Percentiles rank a stretch among this genome's conserved stretches.
These are phyloP conservation scores for Picus viridis DNA, from an alignment of 2,797 vertebrate species.

Conservation along the genomic window DNA sequence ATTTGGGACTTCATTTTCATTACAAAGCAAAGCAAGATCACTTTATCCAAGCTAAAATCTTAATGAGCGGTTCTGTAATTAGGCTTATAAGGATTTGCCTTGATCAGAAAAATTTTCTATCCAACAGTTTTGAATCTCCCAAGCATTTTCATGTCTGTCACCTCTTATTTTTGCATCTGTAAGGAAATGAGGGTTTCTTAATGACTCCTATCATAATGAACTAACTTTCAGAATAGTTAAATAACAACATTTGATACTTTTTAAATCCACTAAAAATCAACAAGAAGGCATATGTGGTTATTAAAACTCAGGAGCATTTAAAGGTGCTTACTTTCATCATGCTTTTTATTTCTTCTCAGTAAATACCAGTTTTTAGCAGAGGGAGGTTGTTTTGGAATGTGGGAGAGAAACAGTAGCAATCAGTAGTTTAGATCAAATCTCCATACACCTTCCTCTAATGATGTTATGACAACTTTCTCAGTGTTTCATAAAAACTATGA, in stretches of 20 bases:
- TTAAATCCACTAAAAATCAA: not conserved
- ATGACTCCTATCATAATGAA: not conserved
- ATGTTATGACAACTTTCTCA: not conserved
- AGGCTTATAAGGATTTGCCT: not conserved
- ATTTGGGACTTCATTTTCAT: not conserved
- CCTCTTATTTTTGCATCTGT: slow-evolving; percentile 2
- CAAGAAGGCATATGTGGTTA: not conserved
- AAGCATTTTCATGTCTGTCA: not conserved
- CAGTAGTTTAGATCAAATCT: not conserved
- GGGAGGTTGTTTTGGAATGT: not conserved
- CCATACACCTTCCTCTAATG: not conserved
- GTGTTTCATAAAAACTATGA: not conserved
- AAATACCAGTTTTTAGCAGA: not conserved
- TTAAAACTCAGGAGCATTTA: not conserved
- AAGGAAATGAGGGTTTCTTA: not conserved
- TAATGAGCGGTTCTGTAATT: not conserved
- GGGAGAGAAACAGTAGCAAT: not conserved
- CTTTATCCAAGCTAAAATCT: not conserved
- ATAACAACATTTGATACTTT: not conserved
- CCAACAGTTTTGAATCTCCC: not conserved
- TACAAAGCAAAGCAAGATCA: not conserved
- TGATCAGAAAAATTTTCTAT: not conserved
- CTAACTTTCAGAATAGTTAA: not conserved
- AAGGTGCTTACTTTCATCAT: not conserved
- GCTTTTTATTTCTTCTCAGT: not conserved